Percentiles rank a stretch among this genome's conserved stretches.
phyloP scores from a whole-genome alignment of 2,888 invertebrate species.

The Chalcis sispes region DNA sequence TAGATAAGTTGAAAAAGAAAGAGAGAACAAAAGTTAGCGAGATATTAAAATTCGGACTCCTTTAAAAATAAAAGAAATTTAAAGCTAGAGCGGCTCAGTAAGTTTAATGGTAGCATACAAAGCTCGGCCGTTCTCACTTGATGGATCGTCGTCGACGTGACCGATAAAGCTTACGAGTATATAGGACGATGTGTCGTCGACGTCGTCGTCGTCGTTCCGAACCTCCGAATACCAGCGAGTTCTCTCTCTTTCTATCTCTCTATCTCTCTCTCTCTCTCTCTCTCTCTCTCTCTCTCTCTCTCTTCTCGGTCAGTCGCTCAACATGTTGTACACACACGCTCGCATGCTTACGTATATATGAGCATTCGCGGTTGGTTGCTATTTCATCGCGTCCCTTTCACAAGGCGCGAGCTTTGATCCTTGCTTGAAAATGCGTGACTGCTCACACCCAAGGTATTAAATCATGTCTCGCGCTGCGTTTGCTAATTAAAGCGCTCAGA shows the following conservation, averaged over 20 bases:
- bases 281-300: no score
- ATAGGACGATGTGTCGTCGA: background rate
- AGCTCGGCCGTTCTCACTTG: slow-evolving; percentile 28
- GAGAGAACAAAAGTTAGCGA: background rate
- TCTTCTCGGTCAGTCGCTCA: no score
- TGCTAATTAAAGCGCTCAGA: slow-evolving; percentile 58
- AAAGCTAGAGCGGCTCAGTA: no score
- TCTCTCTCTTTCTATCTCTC: no score
- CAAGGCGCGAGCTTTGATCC: background rate
- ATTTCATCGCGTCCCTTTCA: background rate
- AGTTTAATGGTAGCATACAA: no score
- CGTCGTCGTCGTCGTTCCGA: slow-evolving; percentile 14
- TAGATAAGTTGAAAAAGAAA: slow-evolving; percentile 2
- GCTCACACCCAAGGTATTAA: slow-evolving; percentile 64
- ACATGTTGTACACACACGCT: no score
- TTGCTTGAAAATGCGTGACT: slow-evolving; percentile 64
- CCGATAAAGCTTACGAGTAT: slow-evolving; percentile 46
- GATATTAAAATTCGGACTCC: slow-evolving; percentile 45
- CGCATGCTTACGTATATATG: no score
- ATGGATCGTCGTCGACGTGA: slow-evolving; percentile 39
- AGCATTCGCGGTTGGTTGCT: no score
- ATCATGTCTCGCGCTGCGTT: slow-evolving; percentile 62
- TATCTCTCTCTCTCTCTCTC: no score
- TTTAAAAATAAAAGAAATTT: no score
- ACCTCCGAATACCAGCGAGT: no score